Base-by-base conservation (phyloP, 2,113 vertebrate genomes). In the Neoarius graeffei region DNA sequence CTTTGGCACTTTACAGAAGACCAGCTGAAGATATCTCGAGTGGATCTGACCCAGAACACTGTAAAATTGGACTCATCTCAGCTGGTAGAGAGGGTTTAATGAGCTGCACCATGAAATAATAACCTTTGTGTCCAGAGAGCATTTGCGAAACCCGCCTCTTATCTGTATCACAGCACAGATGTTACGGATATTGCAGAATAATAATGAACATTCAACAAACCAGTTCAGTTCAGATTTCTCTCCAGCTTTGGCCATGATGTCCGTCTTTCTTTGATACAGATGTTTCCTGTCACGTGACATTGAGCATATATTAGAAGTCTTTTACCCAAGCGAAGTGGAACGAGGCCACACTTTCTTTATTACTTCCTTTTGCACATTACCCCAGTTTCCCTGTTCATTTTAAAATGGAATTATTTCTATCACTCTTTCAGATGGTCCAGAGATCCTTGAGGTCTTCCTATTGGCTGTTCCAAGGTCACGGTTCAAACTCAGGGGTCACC, bases 231-330 rank as follows among this genome's bases (percentile, higher is more conserved):
- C 79, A 85, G 84, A 89, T 85, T 81, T 42, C 54, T 64, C n/a
- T 67, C 82, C 85, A 90, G 88, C 80, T 86, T 84, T 85, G 91
- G 87, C 84, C 86, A 80, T 87, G 85, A 80, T 90, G 91, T 73
- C 85, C 69, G 85, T 81, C 89, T 81, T 84, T 80, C 69, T 79
- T 74, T 80, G 86, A 90, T 83, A 30, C 14, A 83, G 86, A 89
- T 83, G 81, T 83, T 92, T 92, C 85, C 85, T 90, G 84, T 91
- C 76, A 89, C 64, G 54, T 79, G 90, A 89, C 57, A 42, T 69
- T 59, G 67, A 48, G 82, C 79, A 84, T 7, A 74, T 71, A 50
- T 42, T 76, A 62, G 54, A 74, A 69, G 48, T 56, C 74, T 73
- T 60, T 62, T 79, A 52, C 52, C 50, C 59, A 86, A 35, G 85